Evolutionary conservation across 2,888 invertebrate genomes (phyloP).

Genomic region (Habroteleia sp.): DNA sequence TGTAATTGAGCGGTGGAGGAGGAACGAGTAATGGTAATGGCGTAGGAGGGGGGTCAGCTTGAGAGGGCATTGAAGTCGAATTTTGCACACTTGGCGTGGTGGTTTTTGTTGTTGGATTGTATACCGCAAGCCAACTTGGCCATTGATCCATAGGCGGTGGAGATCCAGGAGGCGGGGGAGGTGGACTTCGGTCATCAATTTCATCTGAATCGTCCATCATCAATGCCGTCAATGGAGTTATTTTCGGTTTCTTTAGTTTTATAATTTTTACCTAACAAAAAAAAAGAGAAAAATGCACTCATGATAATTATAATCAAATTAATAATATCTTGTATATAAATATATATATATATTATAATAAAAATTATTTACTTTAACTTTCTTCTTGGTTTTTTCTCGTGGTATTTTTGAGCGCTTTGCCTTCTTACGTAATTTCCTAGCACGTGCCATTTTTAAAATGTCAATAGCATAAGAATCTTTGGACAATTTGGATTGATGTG

Average conservation of each 20-base stretch:
- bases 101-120: conserved; percentile 67
- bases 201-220: conserved; percentile 82
- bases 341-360: conserved; percentile 26
- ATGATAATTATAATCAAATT: no score
- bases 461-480: conserved; percentile 67
- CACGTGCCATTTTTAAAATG: conserved; percentile 70
- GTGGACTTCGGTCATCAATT: conserved; percentile 83
- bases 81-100: conserved; percentile 45
- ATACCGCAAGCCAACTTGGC: conserved; percentile 79
- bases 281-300: no score
- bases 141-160: conserved; percentile 83
- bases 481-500: conserved; percentile 19
- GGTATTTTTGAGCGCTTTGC: conserved; percentile 82
- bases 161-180: conserved; percentile 84
- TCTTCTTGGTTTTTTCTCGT: conserved; percentile 80
- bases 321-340: no score
- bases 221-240: conserved; percentile 75
- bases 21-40: conserved; percentile 78
- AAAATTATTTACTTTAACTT: conserved; percentile 82
- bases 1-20: conserved; percentile 77
- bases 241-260: conserved; percentile 78
- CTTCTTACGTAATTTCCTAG: conserved; percentile 82
- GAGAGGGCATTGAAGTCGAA: conserved; percentile 58
- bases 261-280: conserved; percentile 81
- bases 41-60: conserved; percentile 77